Evolutionary conservation across 2,797 vertebrate genomes (phyloP), one percentile per base, ranked within the genome.

Genomic region (Chaetophractus vellerosus): DNA sequence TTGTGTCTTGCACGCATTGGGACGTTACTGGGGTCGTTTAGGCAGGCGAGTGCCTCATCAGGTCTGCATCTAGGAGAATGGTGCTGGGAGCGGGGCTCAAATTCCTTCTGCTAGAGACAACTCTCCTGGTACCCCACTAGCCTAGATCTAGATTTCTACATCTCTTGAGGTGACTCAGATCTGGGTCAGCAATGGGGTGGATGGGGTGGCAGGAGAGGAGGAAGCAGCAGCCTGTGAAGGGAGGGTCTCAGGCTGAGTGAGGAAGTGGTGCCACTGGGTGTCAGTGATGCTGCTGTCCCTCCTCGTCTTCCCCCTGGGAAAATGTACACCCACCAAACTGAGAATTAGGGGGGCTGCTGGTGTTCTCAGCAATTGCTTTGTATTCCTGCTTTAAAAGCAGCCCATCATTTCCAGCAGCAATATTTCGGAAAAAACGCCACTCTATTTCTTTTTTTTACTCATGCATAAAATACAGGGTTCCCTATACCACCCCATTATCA

Each of bases 181-280:
- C 79, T 91, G 87, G 79, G 79, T 75, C 83, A 93, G 52, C 91
- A 59, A 33, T 75, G n/a, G n/a, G n/a, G 72, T 21, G 52, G 41
- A 16, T 9, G 15, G 74, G 33, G 69, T 26, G 41, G 33, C 0
- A 2, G 10, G 31, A 63, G 23, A 33, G 69, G 78, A 72, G 50
- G 87, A 61, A 79, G 28, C 31, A 12, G 52, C 33, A 55, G 55
- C 31, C n/a, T 19, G 64, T 66, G 64, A 8, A 66, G n/a, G 64
- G 64, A 66, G 64, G 64, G 9, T 76, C 21, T 36, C 16, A 38
- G 82, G n/a, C 55, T 41, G 78, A 3, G 10, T 5, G 64, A 31
- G 9, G 12, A 63, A 9, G 28, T 31, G 45, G 57, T 4, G 0
- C 4, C 0, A 15, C 52, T 6, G 64, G 45, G 0, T 48, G 68